These are phyloP conservation scores for Apocheima hispidaria DNA, from an alignment of 2,888 invertebrate genomes.

Conservation along the genomic window DNA sequence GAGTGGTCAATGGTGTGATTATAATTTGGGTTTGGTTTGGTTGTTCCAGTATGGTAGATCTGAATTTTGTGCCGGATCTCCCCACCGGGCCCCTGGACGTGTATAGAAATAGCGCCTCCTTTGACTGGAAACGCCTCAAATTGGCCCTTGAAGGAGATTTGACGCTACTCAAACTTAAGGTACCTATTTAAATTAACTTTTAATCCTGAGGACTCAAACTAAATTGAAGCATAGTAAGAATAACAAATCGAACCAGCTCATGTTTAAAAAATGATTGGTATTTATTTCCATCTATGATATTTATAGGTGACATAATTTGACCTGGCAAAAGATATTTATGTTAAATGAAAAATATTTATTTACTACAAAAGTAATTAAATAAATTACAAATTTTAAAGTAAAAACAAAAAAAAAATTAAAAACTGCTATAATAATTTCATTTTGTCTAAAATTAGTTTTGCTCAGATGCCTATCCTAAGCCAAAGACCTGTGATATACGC, in stretches of 20 bases:
- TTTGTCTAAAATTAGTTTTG: too few species aligned
- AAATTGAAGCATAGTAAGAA: too few species aligned
- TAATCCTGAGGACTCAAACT: background rate
- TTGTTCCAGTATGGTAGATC: constrained; percentile 79
- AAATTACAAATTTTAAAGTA: too few species aligned
- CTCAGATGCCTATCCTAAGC: too few species aligned
- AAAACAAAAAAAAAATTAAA: too few species aligned
- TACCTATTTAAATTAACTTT: constrained; percentile 65
- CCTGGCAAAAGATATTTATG: too few species aligned
- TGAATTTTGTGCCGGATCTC: constrained; percentile 88
- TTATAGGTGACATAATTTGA: too few species aligned
- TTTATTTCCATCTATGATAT: too few species aligned
- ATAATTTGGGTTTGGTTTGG: constrained; percentile 52
- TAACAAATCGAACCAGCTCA: background rate
- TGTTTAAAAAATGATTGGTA: background rate
- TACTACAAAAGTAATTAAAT: too few species aligned
- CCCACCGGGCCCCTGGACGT: constrained; percentile 91
- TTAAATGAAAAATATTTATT: too few species aligned
- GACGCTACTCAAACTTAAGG: constrained; percentile 91
- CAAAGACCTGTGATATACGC: too few species aligned
- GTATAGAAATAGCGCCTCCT: constrained; percentile 92
- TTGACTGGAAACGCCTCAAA: constrained; percentile 95
- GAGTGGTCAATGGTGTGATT: constrained; percentile 35
- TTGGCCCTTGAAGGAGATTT: constrained; percentile 91
- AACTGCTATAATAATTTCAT: too few species aligned